Base-by-base conservation (phyloP, 92 coral and sea anemone genomes). In the Muricea muricata region DNA sequence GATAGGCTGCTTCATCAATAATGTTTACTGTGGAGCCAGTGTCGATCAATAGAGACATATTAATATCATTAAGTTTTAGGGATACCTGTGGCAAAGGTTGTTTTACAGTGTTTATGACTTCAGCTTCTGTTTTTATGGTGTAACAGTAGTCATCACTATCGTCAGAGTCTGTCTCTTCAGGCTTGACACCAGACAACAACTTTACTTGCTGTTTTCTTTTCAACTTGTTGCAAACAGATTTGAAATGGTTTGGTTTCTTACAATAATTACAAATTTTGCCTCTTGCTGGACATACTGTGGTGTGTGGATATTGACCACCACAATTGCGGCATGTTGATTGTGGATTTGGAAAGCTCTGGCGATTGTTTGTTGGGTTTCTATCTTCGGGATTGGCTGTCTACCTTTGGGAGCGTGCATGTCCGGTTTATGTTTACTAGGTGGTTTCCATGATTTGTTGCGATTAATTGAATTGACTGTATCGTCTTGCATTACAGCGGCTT, bases 11-110 rank as follows among this genome's bases (percentile, higher is more conserved):
- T 61, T 78, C 83, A 46, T 78, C 75, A 23, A 78, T 47, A 6
- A 78, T 78, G 40, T 78, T 78, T 5, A 46, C 40, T 29, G 42
- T 32, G 9, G 25, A 55, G 17, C 46, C 45, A 28, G 45, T 20
- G 46, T 61, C 42, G 45, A 54, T 61, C 75, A 69, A 23, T 21
- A 10, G 31, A 80, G 31, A 39, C 63, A 23, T 28, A 33, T 42
- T 30, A 80, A 52, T 63, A 61, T 80, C 47, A 80, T 25, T 20
- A 25, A 57, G 48, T 63, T 33, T 58, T 34, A 56, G 85, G 85
- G 3, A 25, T 34, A 28, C 14, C 31, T n/a, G n/a, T n/a, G n/a
- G n/a, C n/a, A n/a, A n/a, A n/a, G n/a, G n/a, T 45, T 69, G 13
- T 9, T 45, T 23, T 32, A 69, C 48, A 45, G 12, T 7, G 15